Evolutionary conservation across 2,113 vertebrate species (phyloP).

Genomic region (Menura novaehollandiae): DNA sequence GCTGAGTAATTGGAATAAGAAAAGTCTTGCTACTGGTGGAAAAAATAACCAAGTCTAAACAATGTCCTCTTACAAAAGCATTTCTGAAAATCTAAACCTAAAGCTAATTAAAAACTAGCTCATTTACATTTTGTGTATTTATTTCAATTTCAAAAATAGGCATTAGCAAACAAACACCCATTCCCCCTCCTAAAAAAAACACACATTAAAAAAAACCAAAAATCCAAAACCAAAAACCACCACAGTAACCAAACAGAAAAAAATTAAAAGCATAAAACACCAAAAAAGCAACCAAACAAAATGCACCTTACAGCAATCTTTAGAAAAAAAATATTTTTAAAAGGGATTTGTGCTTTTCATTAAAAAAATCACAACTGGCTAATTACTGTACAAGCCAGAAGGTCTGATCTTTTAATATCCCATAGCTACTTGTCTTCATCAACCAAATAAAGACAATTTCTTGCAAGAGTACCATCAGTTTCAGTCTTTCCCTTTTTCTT

Average conservation of each 20-base stretch:
- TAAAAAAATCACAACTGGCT: neutral
- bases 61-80: neutral
- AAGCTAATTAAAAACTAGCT: neutral
- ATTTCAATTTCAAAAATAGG: neutral
- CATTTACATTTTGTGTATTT: neutral
- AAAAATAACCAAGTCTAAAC: neutral
- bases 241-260: neutral
- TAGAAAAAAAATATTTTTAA: neutral
- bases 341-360: neutral
- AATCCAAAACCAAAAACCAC: fast-evolving
- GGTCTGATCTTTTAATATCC: neutral
- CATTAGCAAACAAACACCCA: neutral
- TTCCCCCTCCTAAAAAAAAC: fast-evolving
- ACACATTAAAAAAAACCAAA: neutral
- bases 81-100: neutral
- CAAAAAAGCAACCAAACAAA: neutral
- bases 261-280: neutral
- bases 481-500: neutral
- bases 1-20: neutral
- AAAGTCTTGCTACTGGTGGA: neutral
- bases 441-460: neutral
- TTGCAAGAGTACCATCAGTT: neutral
- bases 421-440: neutral
- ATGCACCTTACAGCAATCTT: neutral
- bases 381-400: neutral